Evolutionary conservation across 2,113 vertebrate species (phyloP).

Genomic region (Alectura lathami): DNA sequence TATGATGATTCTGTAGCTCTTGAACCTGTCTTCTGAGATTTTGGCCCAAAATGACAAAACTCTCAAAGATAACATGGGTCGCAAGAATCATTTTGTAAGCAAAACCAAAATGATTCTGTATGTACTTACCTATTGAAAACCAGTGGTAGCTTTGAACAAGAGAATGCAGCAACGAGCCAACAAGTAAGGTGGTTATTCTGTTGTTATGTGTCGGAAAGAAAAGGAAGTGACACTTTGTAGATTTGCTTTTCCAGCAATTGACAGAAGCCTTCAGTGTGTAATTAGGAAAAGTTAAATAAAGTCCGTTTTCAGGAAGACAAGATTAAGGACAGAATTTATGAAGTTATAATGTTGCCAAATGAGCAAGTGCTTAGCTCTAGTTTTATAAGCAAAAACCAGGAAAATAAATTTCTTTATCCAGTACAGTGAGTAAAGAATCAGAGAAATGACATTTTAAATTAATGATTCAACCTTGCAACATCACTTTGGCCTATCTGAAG

Average conservation of each 20-base stretch:
- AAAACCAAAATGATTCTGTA: not conserved
- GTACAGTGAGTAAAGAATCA: constrained; percentile 23
- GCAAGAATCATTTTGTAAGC: not conserved
- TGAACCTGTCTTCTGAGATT: not conserved
- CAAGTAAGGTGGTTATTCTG: not conserved
- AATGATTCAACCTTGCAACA: constrained; percentile 20
- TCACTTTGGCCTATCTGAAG: constrained; percentile 42
- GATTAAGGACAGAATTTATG: constrained; percentile 35
- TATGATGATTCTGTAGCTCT: not conserved
- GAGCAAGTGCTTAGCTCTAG: constrained; percentile 27
- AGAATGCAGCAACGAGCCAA: not conserved
- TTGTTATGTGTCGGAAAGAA: not conserved
- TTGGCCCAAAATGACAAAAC: not conserved
- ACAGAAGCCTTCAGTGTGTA: not conserved
- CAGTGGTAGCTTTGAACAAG: not conserved
- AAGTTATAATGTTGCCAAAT: constrained; percentile 17
- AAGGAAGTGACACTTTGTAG: not conserved
- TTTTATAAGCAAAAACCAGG: constrained; percentile 4
- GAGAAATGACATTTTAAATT: constrained; percentile 7
- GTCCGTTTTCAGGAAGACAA: not conserved
- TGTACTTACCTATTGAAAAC: not conserved
- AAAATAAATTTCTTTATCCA: constrained; percentile 24
- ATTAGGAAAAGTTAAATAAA: constrained; percentile 46
- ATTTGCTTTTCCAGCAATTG: not conserved
- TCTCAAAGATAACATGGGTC: not conserved